Percentiles rank a stretch among this genome's conserved stretches.
phyloP scores from a whole-genome alignment of 2,888 invertebrate species.

The Callinectes sapidus region DNA sequence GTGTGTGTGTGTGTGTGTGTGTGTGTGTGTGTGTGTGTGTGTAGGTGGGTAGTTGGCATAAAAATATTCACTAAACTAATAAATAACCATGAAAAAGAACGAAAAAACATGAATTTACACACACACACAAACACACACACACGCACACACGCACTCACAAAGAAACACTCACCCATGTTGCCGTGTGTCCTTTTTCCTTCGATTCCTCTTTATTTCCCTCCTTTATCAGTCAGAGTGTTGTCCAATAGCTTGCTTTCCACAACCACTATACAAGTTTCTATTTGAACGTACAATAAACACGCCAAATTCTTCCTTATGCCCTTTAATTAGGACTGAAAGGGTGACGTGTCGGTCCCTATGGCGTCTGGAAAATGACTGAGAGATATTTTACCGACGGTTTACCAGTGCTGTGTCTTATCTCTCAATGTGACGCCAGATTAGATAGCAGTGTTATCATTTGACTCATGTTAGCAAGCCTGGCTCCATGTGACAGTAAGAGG shows the following conservation, averaged over 20 bases:
- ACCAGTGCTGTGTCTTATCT: background rate
- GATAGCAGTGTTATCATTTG: background rate
- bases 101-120: background rate
- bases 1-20: background rate
- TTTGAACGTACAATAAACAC: background rate
- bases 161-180: background rate
- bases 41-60: slow-evolving; percentile 22
- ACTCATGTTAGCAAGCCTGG: background rate
- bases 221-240: background rate
- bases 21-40: slow-evolving; percentile 39
- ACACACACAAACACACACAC: slow-evolving; percentile 12
- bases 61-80: too few relatives aligned
- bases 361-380: background rate
- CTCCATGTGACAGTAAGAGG: background rate
- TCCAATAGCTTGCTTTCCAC: background rate
- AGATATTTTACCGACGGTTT: background rate
- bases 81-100: background rate
- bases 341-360: background rate
- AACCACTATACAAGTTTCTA: background rate
- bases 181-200: background rate
- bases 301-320: background rate
- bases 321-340: background rate
- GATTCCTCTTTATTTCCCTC: background rate
- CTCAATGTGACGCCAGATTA: background rate
- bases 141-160: background rate